Conservation (phyloP, 2,113 vertebrate genomes). For the Callorhinus ursinus region DNA sequence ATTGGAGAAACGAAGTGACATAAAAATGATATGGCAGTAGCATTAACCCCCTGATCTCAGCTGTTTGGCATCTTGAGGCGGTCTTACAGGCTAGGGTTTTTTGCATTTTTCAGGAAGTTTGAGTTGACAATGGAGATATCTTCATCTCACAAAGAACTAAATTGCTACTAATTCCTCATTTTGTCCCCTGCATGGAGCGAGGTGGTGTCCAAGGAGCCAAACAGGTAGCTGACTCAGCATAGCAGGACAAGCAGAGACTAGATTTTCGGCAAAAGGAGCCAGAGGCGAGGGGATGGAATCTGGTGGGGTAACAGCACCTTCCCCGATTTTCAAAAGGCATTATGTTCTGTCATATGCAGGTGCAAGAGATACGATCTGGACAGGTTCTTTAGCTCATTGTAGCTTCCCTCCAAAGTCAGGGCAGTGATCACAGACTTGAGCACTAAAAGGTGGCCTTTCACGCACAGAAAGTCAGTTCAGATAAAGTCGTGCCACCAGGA, state of each 20-base stretch:
- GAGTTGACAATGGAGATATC: slow-evolving; percentile 69
- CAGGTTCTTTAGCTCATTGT: not conserved
- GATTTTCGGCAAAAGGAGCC: not conserved
- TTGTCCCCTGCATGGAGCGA: slow-evolving; percentile 45
- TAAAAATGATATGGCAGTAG: slow-evolving; percentile 67
- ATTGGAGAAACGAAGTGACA: slow-evolving; percentile 78
- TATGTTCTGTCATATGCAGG: not conserved
- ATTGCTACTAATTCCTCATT: slow-evolving; percentile 65
- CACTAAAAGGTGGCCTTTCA: not conserved
- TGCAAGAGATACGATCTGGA: not conserved
- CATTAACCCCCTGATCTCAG: slow-evolving; percentile 80
- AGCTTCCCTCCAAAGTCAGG: not conserved
- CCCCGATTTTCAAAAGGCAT: slow-evolving; percentile 21
- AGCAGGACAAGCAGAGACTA: not conserved
- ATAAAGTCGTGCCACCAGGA: not conserved
- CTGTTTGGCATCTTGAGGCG: slow-evolving; percentile 60
- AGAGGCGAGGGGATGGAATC: not conserved
- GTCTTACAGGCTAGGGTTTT: slow-evolving; percentile 54
- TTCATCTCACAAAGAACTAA: slow-evolving; percentile 65
- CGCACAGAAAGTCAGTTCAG: not conserved
- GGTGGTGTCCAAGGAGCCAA: slow-evolving; percentile 10
- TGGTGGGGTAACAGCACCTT: not conserved
- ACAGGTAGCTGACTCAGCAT: not conserved
- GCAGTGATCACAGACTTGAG: not conserved
- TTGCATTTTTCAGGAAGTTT: slow-evolving; percentile 75